phyloP scores from a whole-genome alignment of 2,888 invertebrate genomes.

The Ennomos erosarius region DNA sequence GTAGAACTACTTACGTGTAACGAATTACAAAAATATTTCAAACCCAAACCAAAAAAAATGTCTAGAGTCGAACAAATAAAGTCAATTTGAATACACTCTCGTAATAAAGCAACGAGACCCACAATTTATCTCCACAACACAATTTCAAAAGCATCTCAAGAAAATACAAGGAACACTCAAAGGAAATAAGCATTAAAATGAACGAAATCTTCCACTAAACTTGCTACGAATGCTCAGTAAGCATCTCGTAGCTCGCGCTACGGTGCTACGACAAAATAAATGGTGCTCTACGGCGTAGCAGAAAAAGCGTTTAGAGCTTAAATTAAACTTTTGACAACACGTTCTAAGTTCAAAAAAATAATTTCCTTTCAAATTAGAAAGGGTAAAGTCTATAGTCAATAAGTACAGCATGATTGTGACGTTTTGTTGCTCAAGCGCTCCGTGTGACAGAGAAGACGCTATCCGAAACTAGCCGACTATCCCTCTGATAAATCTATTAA shows the following conservation, averaged over 20 bases:
- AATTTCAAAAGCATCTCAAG: constrained; percentile 27
- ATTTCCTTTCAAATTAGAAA: too few relatives aligned
- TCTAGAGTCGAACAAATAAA: constrained; percentile 1
- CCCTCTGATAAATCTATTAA: constrained; percentile 9
- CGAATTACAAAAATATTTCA: not conserved
- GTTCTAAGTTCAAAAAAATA: too few relatives aligned
- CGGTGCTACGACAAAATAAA: constrained; percentile 32
- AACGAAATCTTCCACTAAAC: constrained; percentile 37
- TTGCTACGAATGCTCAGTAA: constrained; percentile 36
- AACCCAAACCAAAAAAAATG: not conserved
- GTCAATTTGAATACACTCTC: constrained; percentile 7
- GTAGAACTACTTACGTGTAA: too few relatives aligned
- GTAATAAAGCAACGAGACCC: constrained; percentile 16
- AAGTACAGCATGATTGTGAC: too few relatives aligned
- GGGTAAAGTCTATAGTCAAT: too few relatives aligned
- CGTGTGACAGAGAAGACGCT: too few relatives aligned
- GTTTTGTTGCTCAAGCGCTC: too few relatives aligned
- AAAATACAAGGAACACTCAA: constrained; percentile 35
- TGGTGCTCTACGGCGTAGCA: constrained; percentile 34
- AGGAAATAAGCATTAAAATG: constrained; percentile 46
- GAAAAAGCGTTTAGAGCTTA: constrained; percentile 39
- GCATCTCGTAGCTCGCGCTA: constrained; percentile 32
- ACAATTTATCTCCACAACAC: constrained; percentile 22
- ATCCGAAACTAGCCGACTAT: too few relatives aligned
- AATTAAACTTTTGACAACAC: constrained; percentile 55